Evolutionary conservation across 2,797 vertebrate species (phyloP).

Genomic region (Centroberyx gerrardi): DNA sequence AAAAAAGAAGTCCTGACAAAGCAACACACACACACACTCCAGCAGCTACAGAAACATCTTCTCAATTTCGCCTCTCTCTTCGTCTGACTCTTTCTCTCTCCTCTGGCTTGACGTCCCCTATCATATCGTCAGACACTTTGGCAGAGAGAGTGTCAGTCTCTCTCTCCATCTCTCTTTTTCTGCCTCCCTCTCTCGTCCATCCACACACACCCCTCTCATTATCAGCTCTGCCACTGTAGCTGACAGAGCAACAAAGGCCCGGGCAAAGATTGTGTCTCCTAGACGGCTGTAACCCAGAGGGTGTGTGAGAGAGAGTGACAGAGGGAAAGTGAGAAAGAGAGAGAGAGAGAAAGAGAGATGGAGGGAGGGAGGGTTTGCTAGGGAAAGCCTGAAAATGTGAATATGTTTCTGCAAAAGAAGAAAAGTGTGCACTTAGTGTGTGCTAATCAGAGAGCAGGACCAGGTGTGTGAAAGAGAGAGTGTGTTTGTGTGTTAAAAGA

Average conservation of each 20-base stretch:
- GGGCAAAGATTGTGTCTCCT: slow-evolving; percentile 28
- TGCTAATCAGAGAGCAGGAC: not conserved
- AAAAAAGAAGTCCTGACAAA: too few species aligned
- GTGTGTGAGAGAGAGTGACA: slow-evolving; percentile 20
- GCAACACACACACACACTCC: not conserved
- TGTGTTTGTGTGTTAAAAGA: not conserved
- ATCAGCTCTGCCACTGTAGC: slow-evolving; percentile 34
- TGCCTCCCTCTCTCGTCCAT: slow-evolving; percentile 1
- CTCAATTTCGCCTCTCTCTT: not conserved
- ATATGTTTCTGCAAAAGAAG: not conserved
- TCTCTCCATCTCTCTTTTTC: not conserved
- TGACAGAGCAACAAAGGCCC: slow-evolving; percentile 51
- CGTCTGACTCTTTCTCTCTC: not conserved
- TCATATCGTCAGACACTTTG: slow-evolving; percentile 37
- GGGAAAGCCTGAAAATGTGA: not conserved
- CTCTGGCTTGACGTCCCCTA: slow-evolving; percentile 26
- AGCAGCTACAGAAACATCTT: not conserved
- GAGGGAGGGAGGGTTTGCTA: not conserved
- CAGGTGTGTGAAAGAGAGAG: not conserved
- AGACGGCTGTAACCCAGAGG: slow-evolving; percentile 22
- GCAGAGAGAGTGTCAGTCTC: slow-evolving; percentile 5
- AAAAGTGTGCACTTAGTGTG: not conserved
- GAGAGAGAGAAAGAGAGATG: not conserved
- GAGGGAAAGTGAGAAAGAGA: slow-evolving; percentile 24
- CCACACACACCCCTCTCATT: slow-evolving; percentile 39